These are phyloP conservation scores for Protodeltote pygarga DNA, from an alignment of 2,888 invertebrate species.

Conservation along the genomic window DNA sequence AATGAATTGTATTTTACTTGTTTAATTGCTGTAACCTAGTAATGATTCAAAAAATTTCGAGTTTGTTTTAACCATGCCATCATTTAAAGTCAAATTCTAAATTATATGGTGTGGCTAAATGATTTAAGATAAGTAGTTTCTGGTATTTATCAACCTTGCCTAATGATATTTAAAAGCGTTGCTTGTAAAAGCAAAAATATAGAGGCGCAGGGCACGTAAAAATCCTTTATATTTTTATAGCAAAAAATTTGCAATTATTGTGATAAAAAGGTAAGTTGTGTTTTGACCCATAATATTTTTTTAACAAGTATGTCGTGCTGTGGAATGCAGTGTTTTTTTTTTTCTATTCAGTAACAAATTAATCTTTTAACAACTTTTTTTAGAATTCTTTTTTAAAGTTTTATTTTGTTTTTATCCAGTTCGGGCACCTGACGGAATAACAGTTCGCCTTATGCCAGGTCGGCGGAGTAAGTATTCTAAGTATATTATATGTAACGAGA, in stretches of 20 bases:
- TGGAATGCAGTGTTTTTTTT: slow-evolving; percentile 62
- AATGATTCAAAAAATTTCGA: not conserved
- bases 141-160: no score
- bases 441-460: slow-evolving; percentile 83
- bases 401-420: slow-evolving; percentile 66
- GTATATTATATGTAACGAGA: not conserved
- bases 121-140: no score
- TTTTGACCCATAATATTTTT: slow-evolving; percentile 53
- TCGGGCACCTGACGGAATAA: slow-evolving; percentile 82
- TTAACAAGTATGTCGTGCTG: slow-evolving; percentile 66
- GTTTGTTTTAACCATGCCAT: no score
- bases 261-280: slow-evolving; percentile 59
- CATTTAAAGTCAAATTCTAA: no score
- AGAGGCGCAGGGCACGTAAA: slow-evolving; percentile 28
- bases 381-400: slow-evolving; percentile 12
- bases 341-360: slow-evolving; percentile 13
- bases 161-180: no score
- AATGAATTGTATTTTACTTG: not conserved
- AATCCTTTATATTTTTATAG: no score
- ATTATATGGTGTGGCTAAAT: no score
- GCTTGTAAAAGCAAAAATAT: no score
- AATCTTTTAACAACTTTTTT: slow-evolving; percentile 12
- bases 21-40: not conserved
- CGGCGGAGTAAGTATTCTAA: slow-evolving; percentile 80
- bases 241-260: no score